Conservation (phyloP, 2,888 invertebrate genomes). For the Archaeoteleia sp. region DNA sequence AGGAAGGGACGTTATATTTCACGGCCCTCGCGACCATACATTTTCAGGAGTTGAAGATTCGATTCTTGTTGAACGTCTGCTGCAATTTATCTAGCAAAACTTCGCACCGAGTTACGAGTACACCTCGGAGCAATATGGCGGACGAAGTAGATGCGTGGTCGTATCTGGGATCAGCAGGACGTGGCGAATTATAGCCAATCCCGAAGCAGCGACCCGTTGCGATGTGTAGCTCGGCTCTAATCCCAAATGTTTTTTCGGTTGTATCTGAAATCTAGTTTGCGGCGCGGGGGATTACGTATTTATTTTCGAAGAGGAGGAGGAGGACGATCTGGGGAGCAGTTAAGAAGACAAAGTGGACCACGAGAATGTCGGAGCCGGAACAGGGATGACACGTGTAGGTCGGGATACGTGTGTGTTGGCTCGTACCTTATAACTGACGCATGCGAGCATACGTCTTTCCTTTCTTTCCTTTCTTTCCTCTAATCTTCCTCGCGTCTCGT, state of each 20-base stretch:
- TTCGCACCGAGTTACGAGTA: conserved; percentile 43
- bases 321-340: conserved; percentile 1
- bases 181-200: conserved; percentile 45
- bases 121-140: conserved; percentile 14
- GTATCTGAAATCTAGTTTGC: conserved; percentile 52
- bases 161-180: conserved; percentile 42
- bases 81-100: conserved; percentile 43
- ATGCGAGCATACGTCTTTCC: conserved; percentile 38
- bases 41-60: conserved; percentile 22
- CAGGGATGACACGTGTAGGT: conserved; percentile 71
- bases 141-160: conserved; percentile 28
- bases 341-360: conserved; percentile 43
- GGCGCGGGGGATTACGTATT: conserved; percentile 69
- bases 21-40: conserved; percentile 23
- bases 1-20: conserved; percentile 16
- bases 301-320: conserved; percentile 55
- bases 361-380: conserved; percentile 67
- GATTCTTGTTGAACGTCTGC: conserved; percentile 39
- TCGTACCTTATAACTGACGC: conserved; percentile 48
- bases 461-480: conserved; percentile 40
- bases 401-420: conserved; percentile 60
- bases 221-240: conserved; percentile 19
- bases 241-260: conserved; percentile 16
- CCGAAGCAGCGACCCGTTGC: conserved; percentile 26
- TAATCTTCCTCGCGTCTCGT: conserved; percentile 36